Evolutionary conservation across 2,113 vertebrate species (phyloP), one percentile per base, ranked within the genome.

Genomic region (Notechis scutatus): DNA sequence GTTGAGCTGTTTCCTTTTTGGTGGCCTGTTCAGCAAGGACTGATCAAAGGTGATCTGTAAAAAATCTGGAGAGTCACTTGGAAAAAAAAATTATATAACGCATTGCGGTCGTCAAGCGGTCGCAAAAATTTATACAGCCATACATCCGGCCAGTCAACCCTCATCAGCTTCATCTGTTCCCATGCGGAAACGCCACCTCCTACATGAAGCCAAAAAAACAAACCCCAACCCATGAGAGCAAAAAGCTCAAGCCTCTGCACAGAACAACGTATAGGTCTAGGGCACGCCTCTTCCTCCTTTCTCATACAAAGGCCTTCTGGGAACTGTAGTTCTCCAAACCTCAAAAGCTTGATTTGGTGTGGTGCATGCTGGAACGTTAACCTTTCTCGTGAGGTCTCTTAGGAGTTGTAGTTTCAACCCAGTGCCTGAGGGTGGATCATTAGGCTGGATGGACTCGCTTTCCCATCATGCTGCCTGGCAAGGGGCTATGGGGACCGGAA

Each of bases 381-480:
- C 52, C 12, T 26, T 26, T 42, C 54, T 85, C 89, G 64, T 88
- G 0, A 0, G 92, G 93, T 87, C 81, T 94, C 57, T 56, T 90
- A 95, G 97, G 90, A 94, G 52, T 85, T 14, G 95, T 96, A 96
- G 96, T 97, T 0, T 0, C 50, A 0, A 0, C 3, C 0, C 11
- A 0, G 1, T 18, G 1, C 34, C 3, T 5, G 85, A 3, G 2
- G 47, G 10, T 23, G 9, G 57, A 2, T 0, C 21, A 0, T 64
- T 23, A 0, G 11, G 23, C 1, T 0, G 0, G 69, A 0, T 3
- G 1, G 85, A 95, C 94, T 95, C 3, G 15, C 45, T 9, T 95
- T 96, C 97, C 97, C 97, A 88, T 92, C 85, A 85, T 94, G 91
- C 97, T 59, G 23, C 5, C 93, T 93, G 96, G 91, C 57, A 21